Evolutionary conservation across 2,797 vertebrate species (phyloP), one percentile per base, ranked within the genome.

Genomic region (Ciconia nigra): DNA sequence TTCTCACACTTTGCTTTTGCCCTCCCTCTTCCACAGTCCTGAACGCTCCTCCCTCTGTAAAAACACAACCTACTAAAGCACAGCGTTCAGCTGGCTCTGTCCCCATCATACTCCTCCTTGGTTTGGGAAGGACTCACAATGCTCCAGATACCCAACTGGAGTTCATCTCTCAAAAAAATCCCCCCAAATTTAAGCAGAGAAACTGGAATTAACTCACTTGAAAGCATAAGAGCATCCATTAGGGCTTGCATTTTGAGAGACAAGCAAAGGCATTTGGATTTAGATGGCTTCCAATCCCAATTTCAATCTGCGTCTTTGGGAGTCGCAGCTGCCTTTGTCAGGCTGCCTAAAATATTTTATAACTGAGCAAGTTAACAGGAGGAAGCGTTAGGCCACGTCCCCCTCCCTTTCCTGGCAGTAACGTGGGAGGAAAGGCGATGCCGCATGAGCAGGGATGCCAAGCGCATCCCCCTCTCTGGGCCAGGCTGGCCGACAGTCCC

Each of bases 361-460:
- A 87, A 62, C 21, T 21, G 28, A 76, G 70, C 39, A 58, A 51
- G 58, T 46, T 35, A 74, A 21, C 21, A 55, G 47, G 11, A 89
- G 66, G 77, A 82, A 79, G 25, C 5, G 2, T n/a, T 52, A 67
- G 49, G 33, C 81, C 87, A 63, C 0, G 0, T 63, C 57, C 11
- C 20, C 15, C 47, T 86, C 49, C 47, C 28, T 78, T 67, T 90
- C 59, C 66, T 59, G 86, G 58, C 78, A 73, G 49, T 8, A 51
- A 66, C 0, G 1, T 4, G 26, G 25, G 29, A 91, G 69, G 70
- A 84, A 49, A 82, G n/a, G 63, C 0, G 0, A 49, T 24, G 66
- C 37, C 2, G 1, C 14, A 8, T 0, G 0, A 5, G 44, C 61
- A 88, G 72, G 52, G 69, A 62, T 47, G 51, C 69, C 3, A 8